Percentiles rank a stretch among this genome's conserved stretches.
Conservation (phyloP, 2,797 vertebrate genomes). For the Propithecus perrieri region DNA sequence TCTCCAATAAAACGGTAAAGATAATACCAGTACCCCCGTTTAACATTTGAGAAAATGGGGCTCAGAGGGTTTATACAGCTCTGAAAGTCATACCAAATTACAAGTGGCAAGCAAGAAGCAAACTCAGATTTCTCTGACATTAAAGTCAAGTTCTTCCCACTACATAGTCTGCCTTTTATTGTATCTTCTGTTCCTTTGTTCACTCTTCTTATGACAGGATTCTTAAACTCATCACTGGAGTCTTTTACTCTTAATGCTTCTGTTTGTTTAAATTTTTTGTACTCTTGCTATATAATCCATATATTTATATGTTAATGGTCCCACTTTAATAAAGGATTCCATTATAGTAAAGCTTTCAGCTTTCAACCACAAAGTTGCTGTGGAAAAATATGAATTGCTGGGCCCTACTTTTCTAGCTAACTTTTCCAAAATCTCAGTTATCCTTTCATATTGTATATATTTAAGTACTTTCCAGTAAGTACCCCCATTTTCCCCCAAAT, state of each 20-base stretch:
- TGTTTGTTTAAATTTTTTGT: background rate
- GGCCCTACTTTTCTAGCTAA: background rate
- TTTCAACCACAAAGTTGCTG: background rate
- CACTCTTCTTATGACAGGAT: background rate
- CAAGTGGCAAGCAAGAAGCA: background rate
- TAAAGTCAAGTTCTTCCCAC: background rate
- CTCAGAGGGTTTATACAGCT: background rate
- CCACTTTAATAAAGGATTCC: background rate
- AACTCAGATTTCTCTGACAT: background rate
- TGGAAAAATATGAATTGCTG: slow-evolving; percentile 38
- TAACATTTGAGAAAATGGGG: background rate
- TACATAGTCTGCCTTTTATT: background rate
- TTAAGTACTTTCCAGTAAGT: slow-evolving; percentile 73
- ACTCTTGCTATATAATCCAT: background rate
- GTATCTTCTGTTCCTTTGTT: background rate
- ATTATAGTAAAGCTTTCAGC: background rate
- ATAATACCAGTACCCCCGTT: background rate
- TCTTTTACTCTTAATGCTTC: background rate
- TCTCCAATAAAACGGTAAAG: background rate
- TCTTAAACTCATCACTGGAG: background rate
- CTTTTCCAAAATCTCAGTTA: slow-evolving; percentile 62
- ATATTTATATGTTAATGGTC: background rate
- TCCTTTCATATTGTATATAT: slow-evolving; percentile 63
- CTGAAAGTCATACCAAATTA: background rate
- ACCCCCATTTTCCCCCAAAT: slow-evolving; percentile 58